Base-by-base conservation (phyloP, 1,140 invertebrate genomes). In the Monomorium pharaonis region DNA sequence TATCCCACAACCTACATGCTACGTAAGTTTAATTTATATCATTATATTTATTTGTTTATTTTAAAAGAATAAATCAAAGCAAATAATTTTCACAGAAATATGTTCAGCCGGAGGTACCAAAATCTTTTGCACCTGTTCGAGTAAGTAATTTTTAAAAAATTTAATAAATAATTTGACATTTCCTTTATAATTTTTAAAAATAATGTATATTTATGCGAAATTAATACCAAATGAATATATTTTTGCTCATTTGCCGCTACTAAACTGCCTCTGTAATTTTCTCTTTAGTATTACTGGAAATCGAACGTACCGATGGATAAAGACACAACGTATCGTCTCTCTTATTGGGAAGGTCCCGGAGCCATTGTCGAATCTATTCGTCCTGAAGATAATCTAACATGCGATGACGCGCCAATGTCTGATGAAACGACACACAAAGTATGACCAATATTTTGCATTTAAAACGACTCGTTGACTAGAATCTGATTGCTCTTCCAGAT, bases 281-380 rank as follows among this genome's bases (percentile, higher is more conserved):
- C 16, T 84, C 27, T 77, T 47, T 44, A 95, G 54, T 95, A 95
- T 86, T 96, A 96, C 69, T 92, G 94, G 85, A 95, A 95, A 85
- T 94, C 96, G 0, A 92, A 93, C n/a, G 87, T 94, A 16, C 95
- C 95, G 12, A 90, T 96, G 91, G 96, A 96, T 12, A 94, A 96
- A 33, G 90, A 95, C 16, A 96, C 96, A 3, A 96, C 96, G 0
- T 96, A 97, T 75, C 94, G 94, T 47, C 94, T 96, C 6, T 96
- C 96, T 0, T 97, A 96, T 86, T 95, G 95, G 89, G 94, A 94
- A 7, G 94, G 92, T 3, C 94, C 95, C 5, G 49, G 16, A 72
- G 78, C 58, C 65, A 62, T 9, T 10, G 78, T 63, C 0, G 83
- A 92, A 62, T 91, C 92, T 4, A 58, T 94, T 74, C 63, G 42